Percentiles rank a stretch among this genome's conserved stretches.
These are phyloP conservation scores for Glossophaga mutica DNA, from an alignment of 2,797 vertebrate species.

Conservation along the genomic window DNA sequence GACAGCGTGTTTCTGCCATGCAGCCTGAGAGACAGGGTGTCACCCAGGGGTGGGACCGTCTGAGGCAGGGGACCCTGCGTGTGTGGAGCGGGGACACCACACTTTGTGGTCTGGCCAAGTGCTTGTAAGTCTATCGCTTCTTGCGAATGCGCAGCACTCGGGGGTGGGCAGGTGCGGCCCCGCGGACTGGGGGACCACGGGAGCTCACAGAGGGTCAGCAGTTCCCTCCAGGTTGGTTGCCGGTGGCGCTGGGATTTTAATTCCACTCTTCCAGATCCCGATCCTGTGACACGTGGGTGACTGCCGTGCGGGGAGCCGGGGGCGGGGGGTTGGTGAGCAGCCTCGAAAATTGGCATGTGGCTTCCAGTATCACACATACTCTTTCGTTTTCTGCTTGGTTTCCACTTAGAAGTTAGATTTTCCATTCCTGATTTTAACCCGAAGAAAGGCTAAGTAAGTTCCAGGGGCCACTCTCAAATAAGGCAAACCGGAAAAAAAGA, in stretches of 20 bases:
- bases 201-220: background rate
- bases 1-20: background rate
- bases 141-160: background rate
- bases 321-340: background rate
- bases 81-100: background rate
- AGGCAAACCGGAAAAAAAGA: background rate
- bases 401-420: constrained; percentile 56
- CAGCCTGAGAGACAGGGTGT: background rate
- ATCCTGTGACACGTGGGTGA: fast-evolving
- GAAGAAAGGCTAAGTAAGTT: constrained; percentile 41
- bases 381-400: constrained; percentile 58
- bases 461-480: background rate
- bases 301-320: fast-evolving
- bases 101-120: background rate
- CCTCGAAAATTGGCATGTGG: background rate
- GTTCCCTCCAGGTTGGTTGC: background rate
- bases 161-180: background rate
- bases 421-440: constrained; percentile 58
- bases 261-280: no score
- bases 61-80: background rate
- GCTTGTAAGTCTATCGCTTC: background rate
- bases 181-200: background rate
- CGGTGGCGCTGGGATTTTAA: background rate
- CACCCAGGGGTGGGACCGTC: background rate
- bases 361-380: constrained; percentile 16